These are phyloP conservation scores for Netelia virgata DNA, from an alignment of 2,888 invertebrate species.

Conservation along the genomic window DNA sequence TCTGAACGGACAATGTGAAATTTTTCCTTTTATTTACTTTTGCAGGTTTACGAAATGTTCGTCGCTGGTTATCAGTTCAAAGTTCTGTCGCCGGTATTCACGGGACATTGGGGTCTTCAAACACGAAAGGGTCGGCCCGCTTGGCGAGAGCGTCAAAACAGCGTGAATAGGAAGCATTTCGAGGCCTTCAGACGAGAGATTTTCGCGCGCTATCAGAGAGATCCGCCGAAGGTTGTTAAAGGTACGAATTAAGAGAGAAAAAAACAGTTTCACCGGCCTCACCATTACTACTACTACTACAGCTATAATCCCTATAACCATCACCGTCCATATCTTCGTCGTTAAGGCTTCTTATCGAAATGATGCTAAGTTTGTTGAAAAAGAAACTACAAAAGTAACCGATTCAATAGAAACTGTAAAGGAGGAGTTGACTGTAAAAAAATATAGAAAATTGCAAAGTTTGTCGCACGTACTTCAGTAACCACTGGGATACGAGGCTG, in stretches of 20 bases:
- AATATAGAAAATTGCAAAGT: conserved; percentile 9
- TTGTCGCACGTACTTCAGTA: not conserved
- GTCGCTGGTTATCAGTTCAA: conserved; percentile 95
- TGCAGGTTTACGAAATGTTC: conserved; percentile 96
- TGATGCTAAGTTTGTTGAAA: no score
- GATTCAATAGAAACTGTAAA: conserved; percentile 52
- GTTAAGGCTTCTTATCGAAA: conserved; percentile 26
- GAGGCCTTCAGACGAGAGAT: conserved; percentile 94
- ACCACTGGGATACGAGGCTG: not conserved
- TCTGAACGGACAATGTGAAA: not conserved
- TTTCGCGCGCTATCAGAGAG: conserved; percentile 90
- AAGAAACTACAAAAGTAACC: not conserved
- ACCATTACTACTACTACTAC: conserved; percentile 18
- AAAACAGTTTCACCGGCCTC: not conserved
- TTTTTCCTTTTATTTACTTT: conserved; percentile 66
- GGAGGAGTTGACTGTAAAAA: conserved; percentile 1
- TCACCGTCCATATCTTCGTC: conserved; percentile 62
- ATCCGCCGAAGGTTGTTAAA: conserved; percentile 87
- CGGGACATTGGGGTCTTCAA: conserved; percentile 96
- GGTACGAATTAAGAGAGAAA: conserved; percentile 59
- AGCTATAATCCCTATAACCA: conserved; percentile 13
- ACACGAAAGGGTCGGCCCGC: conserved; percentile 91
- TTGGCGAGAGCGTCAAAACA: conserved; percentile 95
- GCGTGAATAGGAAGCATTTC: conserved; percentile 92
- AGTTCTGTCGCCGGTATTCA: conserved; percentile 95